Percentiles rank a stretch among this genome's conserved stretches.
These are phyloP conservation scores for Oophaga pumilio DNA, from an alignment of 2,113 vertebrate genomes.

Conservation along the genomic window DNA sequence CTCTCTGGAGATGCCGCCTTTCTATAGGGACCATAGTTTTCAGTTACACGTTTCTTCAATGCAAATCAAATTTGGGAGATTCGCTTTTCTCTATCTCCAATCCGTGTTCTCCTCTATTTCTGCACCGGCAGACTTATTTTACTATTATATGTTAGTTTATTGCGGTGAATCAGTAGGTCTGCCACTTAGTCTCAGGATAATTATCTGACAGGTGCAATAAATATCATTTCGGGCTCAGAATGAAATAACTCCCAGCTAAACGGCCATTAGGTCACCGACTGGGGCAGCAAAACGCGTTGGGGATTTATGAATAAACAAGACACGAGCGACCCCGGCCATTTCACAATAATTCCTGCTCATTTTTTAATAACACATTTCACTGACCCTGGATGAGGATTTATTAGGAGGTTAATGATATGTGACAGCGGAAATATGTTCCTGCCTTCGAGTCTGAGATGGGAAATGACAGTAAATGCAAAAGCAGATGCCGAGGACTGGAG, in stretches of 20 bases:
- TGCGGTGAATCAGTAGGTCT: not conserved
- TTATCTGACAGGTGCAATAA: constrained; percentile 20
- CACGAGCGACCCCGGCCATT: not conserved
- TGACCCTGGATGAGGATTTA: constrained; percentile 30
- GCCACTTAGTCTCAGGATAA: not conserved
- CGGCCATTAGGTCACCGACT: not conserved
- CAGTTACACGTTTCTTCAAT: no score
- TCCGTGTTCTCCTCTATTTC: not conserved
- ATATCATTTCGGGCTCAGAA: not conserved
- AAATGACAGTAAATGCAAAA: constrained; percentile 20
- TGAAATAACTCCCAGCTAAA: constrained; percentile 7
- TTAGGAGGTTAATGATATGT: constrained; percentile 56
- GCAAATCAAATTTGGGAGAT: no score
- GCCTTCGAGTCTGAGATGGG: not conserved
- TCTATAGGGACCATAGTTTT: not conserved
- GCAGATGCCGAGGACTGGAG: constrained; percentile 1
- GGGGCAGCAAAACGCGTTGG: not conserved
- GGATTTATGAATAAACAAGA: not conserved
- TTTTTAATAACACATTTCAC: constrained; percentile 38
- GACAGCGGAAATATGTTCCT: constrained; percentile 37
- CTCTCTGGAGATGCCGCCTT: not conserved
- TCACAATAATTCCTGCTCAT: not conserved
- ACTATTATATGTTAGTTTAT: not conserved
- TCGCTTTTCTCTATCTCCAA: no score
- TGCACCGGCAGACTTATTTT: not conserved